Percentiles rank a stretch among this genome's conserved stretches.
phyloP scores from a whole-genome alignment of 2,888 invertebrate species.

The Carterocephalus palaemon region DNA sequence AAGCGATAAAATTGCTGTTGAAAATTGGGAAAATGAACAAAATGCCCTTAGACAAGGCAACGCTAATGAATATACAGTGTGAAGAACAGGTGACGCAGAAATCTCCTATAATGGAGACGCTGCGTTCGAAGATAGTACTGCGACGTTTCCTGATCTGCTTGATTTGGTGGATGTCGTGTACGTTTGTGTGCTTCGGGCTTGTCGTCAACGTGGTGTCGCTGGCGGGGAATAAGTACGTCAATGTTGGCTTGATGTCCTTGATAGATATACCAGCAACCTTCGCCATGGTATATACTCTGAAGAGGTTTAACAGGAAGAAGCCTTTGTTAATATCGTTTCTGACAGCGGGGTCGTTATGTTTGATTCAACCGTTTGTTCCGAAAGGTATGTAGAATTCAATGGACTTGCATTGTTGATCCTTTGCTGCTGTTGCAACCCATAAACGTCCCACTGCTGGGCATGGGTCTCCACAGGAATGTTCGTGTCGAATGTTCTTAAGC shows the following conservation, averaged over 20 bases:
- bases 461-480: too few species aligned
- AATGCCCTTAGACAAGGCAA: constrained; percentile 41
- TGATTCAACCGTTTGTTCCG: constrained; percentile 74
- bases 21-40: constrained; percentile 74
- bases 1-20: constrained; percentile 78
- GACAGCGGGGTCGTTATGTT: constrained; percentile 72
- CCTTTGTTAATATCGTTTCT: constrained; percentile 71
- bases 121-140: constrained; percentile 43
- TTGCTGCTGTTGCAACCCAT: constrained; percentile 4
- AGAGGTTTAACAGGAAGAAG: constrained; percentile 69
- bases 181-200: constrained; percentile 80
- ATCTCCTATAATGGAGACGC: constrained; percentile 37
- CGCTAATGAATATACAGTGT: constrained; percentile 40
- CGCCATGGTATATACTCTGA: constrained; percentile 69
- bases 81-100: constrained; percentile 32
- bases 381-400: constrained; percentile 63
- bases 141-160: constrained; percentile 46
- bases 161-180: constrained; percentile 50
- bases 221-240: constrained; percentile 84
- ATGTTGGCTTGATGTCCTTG: constrained; percentile 81
- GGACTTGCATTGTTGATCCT: too few species aligned
- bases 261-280: constrained; percentile 79
- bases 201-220: constrained; percentile 83
- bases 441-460: too few species aligned
- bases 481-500: too few species aligned